Base-by-base conservation (phyloP, 53 echinoderm and acorn worm genomes). In the Temnopleurus reevesii region DNA sequence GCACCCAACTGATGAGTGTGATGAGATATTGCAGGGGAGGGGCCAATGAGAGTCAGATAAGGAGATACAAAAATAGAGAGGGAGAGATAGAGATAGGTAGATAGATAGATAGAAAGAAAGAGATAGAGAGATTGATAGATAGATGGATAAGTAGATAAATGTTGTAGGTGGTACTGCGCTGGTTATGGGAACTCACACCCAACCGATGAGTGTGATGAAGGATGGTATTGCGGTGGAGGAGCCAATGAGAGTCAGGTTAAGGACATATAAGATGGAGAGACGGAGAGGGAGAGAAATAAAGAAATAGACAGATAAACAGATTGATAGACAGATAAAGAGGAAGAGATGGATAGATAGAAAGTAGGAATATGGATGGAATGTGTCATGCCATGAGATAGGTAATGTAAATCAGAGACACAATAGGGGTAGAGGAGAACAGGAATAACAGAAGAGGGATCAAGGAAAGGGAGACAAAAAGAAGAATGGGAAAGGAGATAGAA, bases 1-100 rank as follows among this genome's bases (percentile, higher is more conserved):
- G 4, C 24, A 76, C 15, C 92, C 95, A 4, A 95, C 95, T n/a
- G 93, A 53, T 6, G 71, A 93, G 47, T 95, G 95, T 55, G 90
- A 92, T 38, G 76, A 86, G 8, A 89, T 93, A 92, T 55, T 95
- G 92, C 84, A 90, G 89, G 9, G 89, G 91, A 8, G 89, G 92
- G 6, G 92, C 93, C n/a, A 91, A 92, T 25, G 92, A 92, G 46
- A 53, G 86, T 30, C 89, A 61, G 92, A 92, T 93, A 29, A 8
- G 64, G 30, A 26, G 2, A 19, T 4, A 51, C 53, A 51, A 51
- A 51, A 15, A 51, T 8, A 51, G 29, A 18, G 59, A 59, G 59
- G 6, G 59, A 15, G 18, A 57, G 58, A 15, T 19, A 59, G 59
- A 17, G n/a, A 66, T 0, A 28, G 38, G n/a, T 28, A 63, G 18